Base-by-base conservation (phyloP, 2,113 vertebrate genomes). In the Catharus bicknelli region DNA sequence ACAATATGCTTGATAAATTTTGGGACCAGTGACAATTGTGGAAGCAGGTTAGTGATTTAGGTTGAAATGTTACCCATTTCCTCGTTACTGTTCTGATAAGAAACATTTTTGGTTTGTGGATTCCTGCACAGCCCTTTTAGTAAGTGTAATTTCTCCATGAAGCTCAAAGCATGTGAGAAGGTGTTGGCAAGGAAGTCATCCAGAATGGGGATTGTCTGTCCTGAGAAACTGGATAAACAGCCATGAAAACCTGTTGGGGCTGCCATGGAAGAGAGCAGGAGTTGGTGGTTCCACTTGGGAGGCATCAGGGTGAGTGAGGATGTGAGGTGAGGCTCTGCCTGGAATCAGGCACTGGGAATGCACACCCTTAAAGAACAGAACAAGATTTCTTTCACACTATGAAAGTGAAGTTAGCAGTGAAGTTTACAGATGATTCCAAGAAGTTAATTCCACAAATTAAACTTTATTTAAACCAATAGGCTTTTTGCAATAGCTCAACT, bases 261-360 rank as follows among this genome's bases (percentile, higher is more conserved):
- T 61, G 55, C 13, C 0, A 0, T 53, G 36, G 43, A 68, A 90
- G 43, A 59, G 47, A 26, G 34, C 0, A 3, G 20, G 21, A 81
- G 10, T 58, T 1, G 4, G 21, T 51, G 16, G 8, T 8, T 90
- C 10, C 22, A 66, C 8, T 25, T 57, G 72, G 47, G 54, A 27
- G n/a, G 2, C 4, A 3, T 18, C 42, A 1, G 2, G 6, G 10
- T 30, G 47, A 73, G 42, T 0, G 0, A 67, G 45, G 36, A 51
- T 26, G 16, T 21, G 11, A 77, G 17, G 9, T 3, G 9, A 21
- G 11, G 25, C 45, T 61, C 16, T 8, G 7, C 13, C 50, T 77
- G 76, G 54, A 92, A 82, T 32, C 5, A 32, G 40, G 18, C 19
- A 64, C 7, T 27, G 16, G 51, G 23, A 86, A 40, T 9, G 7